A percentile compares a stretch with the other conserved stretches of the same genome.
Evolutionary conservation across 2,888 invertebrate species (phyloP).

Genomic region (Schizaphis graminum): DNA sequence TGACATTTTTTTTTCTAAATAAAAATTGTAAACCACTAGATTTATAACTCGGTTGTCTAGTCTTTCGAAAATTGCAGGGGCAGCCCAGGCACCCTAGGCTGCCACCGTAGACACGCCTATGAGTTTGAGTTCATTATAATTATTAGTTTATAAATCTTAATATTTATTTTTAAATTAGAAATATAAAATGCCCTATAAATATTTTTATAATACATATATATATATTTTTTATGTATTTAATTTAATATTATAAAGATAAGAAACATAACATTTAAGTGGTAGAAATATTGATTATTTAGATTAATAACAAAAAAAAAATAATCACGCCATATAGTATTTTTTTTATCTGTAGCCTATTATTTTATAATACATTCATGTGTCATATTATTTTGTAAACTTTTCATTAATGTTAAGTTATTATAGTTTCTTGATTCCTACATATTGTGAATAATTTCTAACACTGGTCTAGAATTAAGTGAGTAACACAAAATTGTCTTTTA

Average conservation of each 20-base stretch:
- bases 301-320: neutral
- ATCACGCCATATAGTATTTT: conserved; percentile 42
- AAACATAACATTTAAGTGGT: neutral
- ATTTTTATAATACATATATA: too few relatives aligned
- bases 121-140: neutral
- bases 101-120: too few relatives aligned
- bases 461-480: neutral
- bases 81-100: too few relatives aligned
- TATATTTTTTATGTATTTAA: neutral
- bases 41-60: too few relatives aligned
- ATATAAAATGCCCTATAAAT: too few relatives aligned
- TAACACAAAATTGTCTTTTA: neutral
- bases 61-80: too few relatives aligned
- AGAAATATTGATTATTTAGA: conserved; percentile 10
- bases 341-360: conserved; percentile 51
- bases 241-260: conserved; percentile 10
- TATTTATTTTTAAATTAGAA: neutral
- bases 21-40: too few relatives aligned
- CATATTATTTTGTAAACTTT: neutral
- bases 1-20: too few relatives aligned
- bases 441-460: neutral
- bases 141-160: too few relatives aligned
- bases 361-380: neutral
- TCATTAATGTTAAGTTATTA: neutral
- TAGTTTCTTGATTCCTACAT: neutral